phyloP scores from a whole-genome alignment of 2,113 vertebrate genomes.

The Antennarius striatus region DNA sequence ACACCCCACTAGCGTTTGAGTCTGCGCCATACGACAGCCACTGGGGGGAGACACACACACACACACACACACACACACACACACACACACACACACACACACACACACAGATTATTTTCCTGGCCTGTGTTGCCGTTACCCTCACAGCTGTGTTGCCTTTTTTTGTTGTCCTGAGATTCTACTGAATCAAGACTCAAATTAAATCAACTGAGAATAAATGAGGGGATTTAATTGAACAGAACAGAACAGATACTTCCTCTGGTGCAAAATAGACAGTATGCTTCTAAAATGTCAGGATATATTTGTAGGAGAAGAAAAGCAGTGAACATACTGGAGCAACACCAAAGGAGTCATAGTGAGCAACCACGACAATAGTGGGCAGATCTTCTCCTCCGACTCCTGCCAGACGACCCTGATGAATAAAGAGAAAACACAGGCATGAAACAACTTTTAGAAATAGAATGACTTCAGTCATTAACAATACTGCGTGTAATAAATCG shows the following conservation, averaged over 20 bases:
- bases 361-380: constrained; percentile 94
- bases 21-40: constrained; percentile 96
- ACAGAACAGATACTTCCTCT: too few relatives aligned
- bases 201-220: too few relatives aligned
- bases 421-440: constrained; percentile 2
- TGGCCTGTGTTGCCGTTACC: neutral
- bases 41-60: constrained; percentile 74
- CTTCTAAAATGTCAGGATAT: neutral
- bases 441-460: neutral
- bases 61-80: constrained; percentile 21
- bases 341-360: constrained; percentile 96
- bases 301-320: neutral
- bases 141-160: neutral
- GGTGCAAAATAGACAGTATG: neutral
- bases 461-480: neutral
- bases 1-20: constrained; percentile 94
- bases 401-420: constrained; percentile 87
- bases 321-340: constrained; percentile 87
- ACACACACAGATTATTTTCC: constrained; percentile 8
- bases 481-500: neutral
- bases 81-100: constrained; percentile 27
- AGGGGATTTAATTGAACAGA: too few relatives aligned
- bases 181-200: too few relatives aligned
- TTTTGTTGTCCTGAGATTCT: too few relatives aligned
- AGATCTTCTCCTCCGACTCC: constrained; percentile 96